A percentile compares a stretch with the other conserved stretches of the same genome.
These are phyloP conservation scores for Calyptomena viridis DNA, from an alignment of 2,113 vertebrate species.

Conservation along the genomic window DNA sequence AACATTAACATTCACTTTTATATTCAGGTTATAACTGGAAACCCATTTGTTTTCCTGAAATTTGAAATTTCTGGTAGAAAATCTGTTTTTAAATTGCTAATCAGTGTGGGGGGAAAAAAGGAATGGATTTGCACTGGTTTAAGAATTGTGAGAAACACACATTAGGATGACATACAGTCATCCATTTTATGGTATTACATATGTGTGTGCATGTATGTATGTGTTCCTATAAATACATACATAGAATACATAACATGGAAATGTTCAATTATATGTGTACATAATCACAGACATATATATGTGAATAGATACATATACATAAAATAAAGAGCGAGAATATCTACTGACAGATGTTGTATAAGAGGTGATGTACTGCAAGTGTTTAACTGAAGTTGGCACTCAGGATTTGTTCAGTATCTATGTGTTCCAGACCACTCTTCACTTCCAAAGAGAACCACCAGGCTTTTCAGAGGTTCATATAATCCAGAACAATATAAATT, in stretches of 20 bases:
- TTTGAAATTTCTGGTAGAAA: background rate
- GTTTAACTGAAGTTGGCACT: background rate
- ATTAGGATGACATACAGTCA: background rate
- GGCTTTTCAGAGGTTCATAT: background rate
- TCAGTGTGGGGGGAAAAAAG: accelerated
- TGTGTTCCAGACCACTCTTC: background rate
- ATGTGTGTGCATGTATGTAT: background rate
- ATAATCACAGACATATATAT: background rate
- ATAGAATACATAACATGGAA: background rate
- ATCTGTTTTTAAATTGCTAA: background rate
- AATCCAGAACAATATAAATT: background rate
- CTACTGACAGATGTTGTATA: background rate
- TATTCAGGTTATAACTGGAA: background rate
- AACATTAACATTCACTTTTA: background rate
- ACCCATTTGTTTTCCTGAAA: background rate
- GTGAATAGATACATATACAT: background rate
- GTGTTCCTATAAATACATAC: background rate
- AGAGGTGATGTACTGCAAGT: background rate
- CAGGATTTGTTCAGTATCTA: background rate
- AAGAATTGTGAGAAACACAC: background rate
- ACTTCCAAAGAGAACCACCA: background rate
- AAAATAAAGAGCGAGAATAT: background rate
- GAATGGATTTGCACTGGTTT: background rate
- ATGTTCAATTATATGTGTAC: background rate
- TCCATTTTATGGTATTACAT: background rate